Percentiles rank a stretch among this genome's conserved stretches.
phyloP scores from a whole-genome alignment of 2,888 invertebrate genomes.

The Metallyticus violacea region DNA sequence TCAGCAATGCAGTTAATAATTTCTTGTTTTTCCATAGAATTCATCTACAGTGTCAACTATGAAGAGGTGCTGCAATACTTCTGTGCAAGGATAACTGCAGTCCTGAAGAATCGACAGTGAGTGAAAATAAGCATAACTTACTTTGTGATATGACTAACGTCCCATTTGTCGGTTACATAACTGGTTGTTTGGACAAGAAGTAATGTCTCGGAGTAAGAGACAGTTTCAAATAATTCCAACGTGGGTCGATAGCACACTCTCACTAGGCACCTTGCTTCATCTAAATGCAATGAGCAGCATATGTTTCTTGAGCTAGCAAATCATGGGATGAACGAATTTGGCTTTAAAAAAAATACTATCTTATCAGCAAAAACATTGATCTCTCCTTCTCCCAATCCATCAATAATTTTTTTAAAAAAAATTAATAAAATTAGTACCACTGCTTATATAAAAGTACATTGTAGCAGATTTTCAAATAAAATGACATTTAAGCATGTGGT shows the following conservation, averaged over 20 bases:
- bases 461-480: not conserved
- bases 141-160: conserved; percentile 24
- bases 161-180: conserved; percentile 2
- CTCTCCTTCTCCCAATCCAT: not conserved
- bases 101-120: conserved; percentile 9
- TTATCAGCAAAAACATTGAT: not conserved
- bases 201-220: not conserved
- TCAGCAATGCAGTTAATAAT: not conserved
- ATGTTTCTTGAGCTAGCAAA: not conserved
- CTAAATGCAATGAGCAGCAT: not conserved
- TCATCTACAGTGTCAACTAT: not conserved
- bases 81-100: conserved; percentile 8
- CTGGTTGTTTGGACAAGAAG: conserved; percentile 10
- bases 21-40: not conserved
- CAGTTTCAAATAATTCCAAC: conserved; percentile 13
- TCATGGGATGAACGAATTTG: not conserved
- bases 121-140: conserved; percentile 13
- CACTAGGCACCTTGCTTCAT: conserved; percentile 15
- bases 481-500: not conserved
- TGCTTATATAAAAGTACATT: not conserved
- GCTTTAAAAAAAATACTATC: not conserved
- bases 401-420: not conserved
- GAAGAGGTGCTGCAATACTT: conserved; percentile 15
- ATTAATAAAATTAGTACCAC: not conserved
- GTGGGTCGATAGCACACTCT: conserved; percentile 21